Evolutionary conservation across 1,140 invertebrate species (phyloP).

Genomic region (Drosophila takahashii): DNA sequence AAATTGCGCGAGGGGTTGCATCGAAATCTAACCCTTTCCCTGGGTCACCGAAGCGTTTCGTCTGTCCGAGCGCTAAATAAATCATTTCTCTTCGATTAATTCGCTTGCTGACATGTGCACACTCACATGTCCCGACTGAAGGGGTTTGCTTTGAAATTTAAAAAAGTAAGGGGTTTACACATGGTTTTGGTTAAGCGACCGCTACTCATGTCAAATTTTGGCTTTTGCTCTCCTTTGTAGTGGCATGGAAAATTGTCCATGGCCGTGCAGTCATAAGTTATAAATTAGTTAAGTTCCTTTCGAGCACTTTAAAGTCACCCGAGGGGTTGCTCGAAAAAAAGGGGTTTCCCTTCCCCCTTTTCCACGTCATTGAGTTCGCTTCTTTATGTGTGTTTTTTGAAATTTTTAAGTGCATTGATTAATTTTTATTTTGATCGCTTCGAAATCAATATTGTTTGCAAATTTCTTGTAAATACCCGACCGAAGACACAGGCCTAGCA

Average conservation of each 20-base stretch:
- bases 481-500: constrained; percentile 34
- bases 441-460: constrained; percentile 82
- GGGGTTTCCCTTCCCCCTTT: constrained; percentile 57
- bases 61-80: constrained; percentile 80
- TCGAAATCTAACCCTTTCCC: constrained; percentile 57
- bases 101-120: constrained; percentile 84
- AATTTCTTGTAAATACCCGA: constrained; percentile 71
- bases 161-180: constrained; percentile 59
- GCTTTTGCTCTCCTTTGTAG: constrained; percentile 84
- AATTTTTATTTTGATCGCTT: constrained; percentile 81
- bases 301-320: constrained; percentile 66
- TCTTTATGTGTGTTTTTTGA: constrained; percentile 34
- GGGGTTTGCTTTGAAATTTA: constrained; percentile 20
- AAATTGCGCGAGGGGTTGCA: constrained; percentile 8
- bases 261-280: constrained; percentile 76
- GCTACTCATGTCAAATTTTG: constrained; percentile 84
- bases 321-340: constrained; percentile 34
- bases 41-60: constrained; percentile 50
- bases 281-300: constrained; percentile 76
- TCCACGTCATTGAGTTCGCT: constrained; percentile 63
- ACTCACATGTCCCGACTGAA: constrained; percentile 43
- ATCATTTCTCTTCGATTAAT: constrained; percentile 85
- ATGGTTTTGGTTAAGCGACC: constrained; percentile 64
- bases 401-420: constrained; percentile 80
- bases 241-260: constrained; percentile 84